A percentile compares a stretch with the other conserved stretches of the same genome.
phyloP scores from a whole-genome alignment of 2,888 invertebrate species.

The Drosophila gaucha region DNA sequence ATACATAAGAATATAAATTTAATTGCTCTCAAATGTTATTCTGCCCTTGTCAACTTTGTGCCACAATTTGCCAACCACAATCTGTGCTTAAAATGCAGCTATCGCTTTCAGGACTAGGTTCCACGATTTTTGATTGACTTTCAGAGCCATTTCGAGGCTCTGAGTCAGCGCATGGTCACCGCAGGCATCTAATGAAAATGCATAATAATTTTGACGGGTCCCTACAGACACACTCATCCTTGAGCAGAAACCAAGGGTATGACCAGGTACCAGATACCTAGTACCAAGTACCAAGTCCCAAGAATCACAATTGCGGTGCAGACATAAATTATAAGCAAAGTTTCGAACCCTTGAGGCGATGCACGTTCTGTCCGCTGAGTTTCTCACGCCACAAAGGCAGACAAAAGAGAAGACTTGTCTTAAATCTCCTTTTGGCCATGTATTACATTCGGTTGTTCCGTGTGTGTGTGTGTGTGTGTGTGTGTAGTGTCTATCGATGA shows the following conservation, averaged over 20 bases:
- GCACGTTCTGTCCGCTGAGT: constrained; percentile 71
- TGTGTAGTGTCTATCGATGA: constrained; percentile 69
- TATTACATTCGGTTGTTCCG: constrained; percentile 33
- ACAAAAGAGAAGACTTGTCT: constrained; percentile 36
- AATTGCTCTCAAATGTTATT: background rate
- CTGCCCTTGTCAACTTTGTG: background rate
- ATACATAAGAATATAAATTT: background rate
- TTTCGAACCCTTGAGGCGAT: constrained; percentile 69
- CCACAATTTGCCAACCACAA: background rate
- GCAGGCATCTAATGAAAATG: constrained; percentile 49
- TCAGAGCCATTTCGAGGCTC: background rate
- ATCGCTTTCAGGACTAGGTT: constrained; percentile 8
- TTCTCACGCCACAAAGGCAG: constrained; percentile 64
- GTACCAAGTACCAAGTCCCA: constrained; percentile 7
- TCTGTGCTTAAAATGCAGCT: background rate
- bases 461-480: constrained; percentile 37
- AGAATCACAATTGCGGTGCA: constrained; percentile 44
- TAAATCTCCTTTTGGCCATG: constrained; percentile 46
- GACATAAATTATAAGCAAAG: constrained; percentile 70
- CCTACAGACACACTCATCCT: constrained; percentile 71
- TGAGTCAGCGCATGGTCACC: constrained; percentile 34
- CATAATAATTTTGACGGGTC: constrained; percentile 57
- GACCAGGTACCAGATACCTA: constrained; percentile 10
- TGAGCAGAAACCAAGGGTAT: constrained; percentile 49
- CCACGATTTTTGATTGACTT: constrained; percentile 26